Evolutionary conservation across 2,888 invertebrate genomes (phyloP).

Genomic region (Dicranocentrus wangi): DNA sequence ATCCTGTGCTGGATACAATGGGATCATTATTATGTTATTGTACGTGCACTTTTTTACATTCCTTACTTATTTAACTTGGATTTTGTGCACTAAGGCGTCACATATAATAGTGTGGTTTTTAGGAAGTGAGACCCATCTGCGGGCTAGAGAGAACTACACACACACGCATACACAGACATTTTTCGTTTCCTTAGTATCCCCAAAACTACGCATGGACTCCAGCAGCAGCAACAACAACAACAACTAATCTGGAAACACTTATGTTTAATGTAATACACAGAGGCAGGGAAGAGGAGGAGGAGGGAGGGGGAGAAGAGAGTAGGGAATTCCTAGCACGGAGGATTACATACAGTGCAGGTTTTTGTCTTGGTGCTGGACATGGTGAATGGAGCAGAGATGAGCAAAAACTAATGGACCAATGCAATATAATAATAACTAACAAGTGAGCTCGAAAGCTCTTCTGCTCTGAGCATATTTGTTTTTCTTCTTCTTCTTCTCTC

Average conservation of each 20-base stretch:
- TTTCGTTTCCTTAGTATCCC: neutral
- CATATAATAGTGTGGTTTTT: constrained; percentile 24
- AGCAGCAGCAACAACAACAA: no score
- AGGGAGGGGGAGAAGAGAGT: neutral
- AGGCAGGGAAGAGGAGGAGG: neutral
- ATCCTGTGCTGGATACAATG: no score
- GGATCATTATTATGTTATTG: no score
- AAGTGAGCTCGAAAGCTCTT: neutral
- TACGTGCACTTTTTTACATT: neutral
- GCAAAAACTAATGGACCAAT: constrained; percentile 50
- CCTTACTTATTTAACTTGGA: constrained; percentile 23
- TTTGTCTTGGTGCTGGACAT: constrained; percentile 25
- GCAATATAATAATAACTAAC: constrained; percentile 15
- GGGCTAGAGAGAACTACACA: neutral
- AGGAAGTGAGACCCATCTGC: no score
- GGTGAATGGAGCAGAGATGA: constrained; percentile 51
- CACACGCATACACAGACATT: neutral
- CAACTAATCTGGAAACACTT: constrained; percentile 16
- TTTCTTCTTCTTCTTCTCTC: no score
- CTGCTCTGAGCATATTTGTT: no score
- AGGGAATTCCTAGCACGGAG: neutral
- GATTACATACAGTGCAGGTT: no score
- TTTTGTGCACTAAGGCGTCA: constrained; percentile 41
- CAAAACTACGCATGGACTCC: neutral
- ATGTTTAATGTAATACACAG: constrained; percentile 37